Conservation (phyloP, 2,888 invertebrate species). For the Halocaridina rubra region DNA sequence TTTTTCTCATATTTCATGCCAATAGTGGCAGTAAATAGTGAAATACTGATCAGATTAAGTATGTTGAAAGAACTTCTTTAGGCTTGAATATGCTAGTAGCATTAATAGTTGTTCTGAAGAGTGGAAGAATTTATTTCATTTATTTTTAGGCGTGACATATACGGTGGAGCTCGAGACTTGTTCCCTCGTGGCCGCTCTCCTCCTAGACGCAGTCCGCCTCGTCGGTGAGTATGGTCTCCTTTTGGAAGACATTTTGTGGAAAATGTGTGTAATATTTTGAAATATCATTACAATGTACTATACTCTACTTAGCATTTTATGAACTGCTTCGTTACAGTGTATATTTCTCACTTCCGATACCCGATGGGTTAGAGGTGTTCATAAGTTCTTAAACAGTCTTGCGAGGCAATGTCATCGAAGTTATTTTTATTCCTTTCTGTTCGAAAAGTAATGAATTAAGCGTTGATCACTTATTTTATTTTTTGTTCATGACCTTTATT, state of each 20-base stretch:
- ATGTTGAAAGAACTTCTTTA: too few species aligned
- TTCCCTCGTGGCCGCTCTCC: conserved; percentile 50
- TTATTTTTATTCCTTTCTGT: not conserved
- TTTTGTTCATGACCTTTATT: conserved; percentile 36
- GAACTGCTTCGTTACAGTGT: not conserved
- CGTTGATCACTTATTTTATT: too few species aligned
- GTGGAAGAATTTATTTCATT: not conserved
- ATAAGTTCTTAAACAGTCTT: too few species aligned
- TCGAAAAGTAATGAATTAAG: not conserved
- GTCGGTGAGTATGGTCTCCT: conserved; percentile 35
- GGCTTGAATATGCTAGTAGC: too few species aligned
- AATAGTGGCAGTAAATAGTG: too few species aligned
- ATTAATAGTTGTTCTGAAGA: too few species aligned
- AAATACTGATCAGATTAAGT: too few species aligned
- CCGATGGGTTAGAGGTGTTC: not conserved
- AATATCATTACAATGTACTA: too few species aligned
- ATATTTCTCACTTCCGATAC: not conserved
- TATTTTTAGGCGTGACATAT: conserved; percentile 41
- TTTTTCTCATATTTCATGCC: too few species aligned
- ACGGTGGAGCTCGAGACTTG: conserved; percentile 51
- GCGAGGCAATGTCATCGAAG: not conserved
- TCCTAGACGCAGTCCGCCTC: conserved; percentile 45
- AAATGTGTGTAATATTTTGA: not conserved
- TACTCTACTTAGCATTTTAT: too few species aligned
- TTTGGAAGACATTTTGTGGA: not conserved